A percentile compares a stretch with the other conserved stretches of the same genome.
These are phyloP conservation scores for Myanophis thanlyinensis DNA, from an alignment of 2,113 vertebrate species.

Conservation along the genomic window DNA sequence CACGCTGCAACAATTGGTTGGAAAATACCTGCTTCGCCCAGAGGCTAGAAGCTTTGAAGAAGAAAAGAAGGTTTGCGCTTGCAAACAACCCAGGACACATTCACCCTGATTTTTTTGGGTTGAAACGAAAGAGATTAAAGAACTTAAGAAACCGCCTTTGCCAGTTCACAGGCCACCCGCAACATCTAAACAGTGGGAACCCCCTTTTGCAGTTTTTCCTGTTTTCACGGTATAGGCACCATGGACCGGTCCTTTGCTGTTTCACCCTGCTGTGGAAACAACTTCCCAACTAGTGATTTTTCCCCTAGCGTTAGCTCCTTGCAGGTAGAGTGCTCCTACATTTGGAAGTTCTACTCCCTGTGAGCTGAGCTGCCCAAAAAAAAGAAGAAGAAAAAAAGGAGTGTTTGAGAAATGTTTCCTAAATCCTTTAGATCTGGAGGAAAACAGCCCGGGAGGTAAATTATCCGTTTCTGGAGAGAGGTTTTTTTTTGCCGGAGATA, in stretches of 20 bases:
- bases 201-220: not conserved
- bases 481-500: not conserved
- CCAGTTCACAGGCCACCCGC: not conserved
- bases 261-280: not conserved
- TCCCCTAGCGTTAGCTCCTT: not conserved
- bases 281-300: not conserved
- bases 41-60: not conserved
- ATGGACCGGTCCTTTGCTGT: too few relatives aligned
- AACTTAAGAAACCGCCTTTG: not conserved
- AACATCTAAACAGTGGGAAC: not conserved
- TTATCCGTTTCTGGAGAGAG: not conserved
- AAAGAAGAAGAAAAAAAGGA: not conserved
- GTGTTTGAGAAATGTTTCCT: not conserved
- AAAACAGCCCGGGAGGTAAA: not conserved
- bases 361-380: not conserved
- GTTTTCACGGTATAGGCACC: too few relatives aligned
- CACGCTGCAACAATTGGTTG: not conserved
- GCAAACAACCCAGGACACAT: not conserved
- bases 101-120: too few relatives aligned
- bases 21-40: not conserved
- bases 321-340: not conserved
- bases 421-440: not conserved
- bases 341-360: not conserved
- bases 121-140: not conserved
- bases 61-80: not conserved